A percentile compares a stretch with the other conserved stretches of the same genome.
phyloP scores from a whole-genome alignment of 2,113 vertebrate genomes.

The Laticauda colubrina region DNA sequence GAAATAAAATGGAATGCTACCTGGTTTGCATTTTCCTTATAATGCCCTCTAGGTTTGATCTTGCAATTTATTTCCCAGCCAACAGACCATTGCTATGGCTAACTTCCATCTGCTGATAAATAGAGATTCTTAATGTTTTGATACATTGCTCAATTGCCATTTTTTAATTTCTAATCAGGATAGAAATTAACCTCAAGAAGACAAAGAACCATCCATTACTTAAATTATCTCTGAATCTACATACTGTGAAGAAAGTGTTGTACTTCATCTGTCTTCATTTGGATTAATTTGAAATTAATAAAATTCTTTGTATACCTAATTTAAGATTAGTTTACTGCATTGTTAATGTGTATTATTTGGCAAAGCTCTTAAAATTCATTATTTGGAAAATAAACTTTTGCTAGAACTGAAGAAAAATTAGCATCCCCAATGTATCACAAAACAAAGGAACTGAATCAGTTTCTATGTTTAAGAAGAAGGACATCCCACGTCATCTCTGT shows the following conservation, averaged over 20 bases:
- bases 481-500: neutral
- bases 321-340: slow-evolving; percentile 4
- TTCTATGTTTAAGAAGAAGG: neutral
- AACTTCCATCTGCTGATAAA: neutral
- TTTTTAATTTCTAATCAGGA: slow-evolving; percentile 30
- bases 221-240: neutral
- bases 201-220: neutral
- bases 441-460: neutral
- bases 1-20: slow-evolving; percentile 14
- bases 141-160: neutral
- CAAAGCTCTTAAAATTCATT: neutral
- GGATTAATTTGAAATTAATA: neutral
- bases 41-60: slow-evolving; percentile 25
- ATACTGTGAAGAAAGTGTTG: slow-evolving; percentile 2
- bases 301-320: slow-evolving; percentile 2
- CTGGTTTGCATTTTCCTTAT: slow-evolving; percentile 32
- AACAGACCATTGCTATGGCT: neutral
- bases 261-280: slow-evolving; percentile 6
- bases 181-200: slow-evolving; percentile 20
- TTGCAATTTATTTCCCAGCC: slow-evolving; percentile 11
- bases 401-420: neutral
- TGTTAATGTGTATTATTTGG: slow-evolving; percentile 1
- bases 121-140: slow-evolving; percentile 19
- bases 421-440: too few relatives aligned
- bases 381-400: neutral